Evolutionary conservation across 2,888 invertebrate genomes (phyloP).

Genomic region (Beris morrisii): DNA sequence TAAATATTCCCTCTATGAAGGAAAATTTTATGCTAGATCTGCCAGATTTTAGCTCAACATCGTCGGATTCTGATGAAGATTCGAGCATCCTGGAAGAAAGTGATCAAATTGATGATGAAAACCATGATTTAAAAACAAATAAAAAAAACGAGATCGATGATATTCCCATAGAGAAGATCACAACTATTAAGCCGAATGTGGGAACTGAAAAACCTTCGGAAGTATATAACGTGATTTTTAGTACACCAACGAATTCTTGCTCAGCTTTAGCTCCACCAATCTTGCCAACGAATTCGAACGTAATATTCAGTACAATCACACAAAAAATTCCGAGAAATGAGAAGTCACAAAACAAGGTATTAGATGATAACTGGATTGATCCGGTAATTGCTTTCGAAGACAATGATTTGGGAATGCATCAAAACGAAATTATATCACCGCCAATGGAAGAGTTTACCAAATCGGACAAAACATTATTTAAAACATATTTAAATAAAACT

Average conservation of each 20-base stretch:
- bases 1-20: neutral
- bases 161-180: slow-evolving; percentile 18
- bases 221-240: slow-evolving; percentile 19
- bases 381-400: neutral
- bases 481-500: slow-evolving; percentile 23
- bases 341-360: neutral
- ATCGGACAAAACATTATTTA: slow-evolving; percentile 25
- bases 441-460: slow-evolving; percentile 31
- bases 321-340: neutral
- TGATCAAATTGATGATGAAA: slow-evolving; percentile 16
- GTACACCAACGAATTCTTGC: neutral
- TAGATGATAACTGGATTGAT: slow-evolving; percentile 7
- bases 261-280: neutral
- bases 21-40: neutral
- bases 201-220: neutral
- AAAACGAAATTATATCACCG: slow-evolving; percentile 27
- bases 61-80: slow-evolving; percentile 12
- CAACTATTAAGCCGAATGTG: neutral
- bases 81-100: slow-evolving; percentile 29
- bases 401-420: slow-evolving; percentile 2
- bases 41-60: slow-evolving; percentile 12
- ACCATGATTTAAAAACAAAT: neutral
- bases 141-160: neutral
- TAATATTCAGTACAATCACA: slow-evolving; percentile 20
- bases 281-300: slow-evolving; percentile 3